Evolutionary conservation across 1,140 invertebrate species (phyloP), one percentile per base, ranked within the genome.

Genomic region (Lanistes nyassanus): DNA sequence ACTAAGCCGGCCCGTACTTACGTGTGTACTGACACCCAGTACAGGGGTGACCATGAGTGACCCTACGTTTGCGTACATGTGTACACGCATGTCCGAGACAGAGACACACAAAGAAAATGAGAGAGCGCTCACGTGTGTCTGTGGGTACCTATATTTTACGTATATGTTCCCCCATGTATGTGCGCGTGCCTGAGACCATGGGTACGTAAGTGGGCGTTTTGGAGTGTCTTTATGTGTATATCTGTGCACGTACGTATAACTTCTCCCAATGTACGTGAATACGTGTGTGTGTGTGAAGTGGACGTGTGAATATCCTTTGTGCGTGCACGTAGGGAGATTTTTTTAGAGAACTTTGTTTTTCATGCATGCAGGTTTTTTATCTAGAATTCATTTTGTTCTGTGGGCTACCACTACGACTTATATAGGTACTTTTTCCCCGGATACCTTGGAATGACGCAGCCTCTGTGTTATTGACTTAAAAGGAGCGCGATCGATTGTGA

Each of bases 211-310:
- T 66, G 64, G 11, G 64, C 39, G 29, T 13, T 36, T 77, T 42
- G 65, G 58, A 69, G 72, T 75, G 51, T 75, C 60, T 75, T 16
- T 75, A 72, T 1, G 39, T 77, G 62, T 53, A 29, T 77, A 62
- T 77, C 26, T 75, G 71, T 77, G 58, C 67, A 51, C 66, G 39
- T 75, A 51, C 66, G 58, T 75, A 51, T 75, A 47, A 75, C 58
- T 75, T 77, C 58, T 74, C 37, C 75, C 58, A 53, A 36, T 77
- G 71, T 75, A 29, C 75, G 62, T 77, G 29, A 75, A 51, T 77
- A 9, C 75, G 75, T 76, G 70, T 74, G 75, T 73, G 37, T 74
- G 69, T 76, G 70, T 76, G 75, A 75, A 51, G 75, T 13, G 53
- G 13, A n/a, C 7, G 16, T 9, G 9, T 11, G 58, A 62, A n/a